phyloP scores from a whole-genome alignment of 1,140 invertebrate genomes.

The Hestina assimilis region DNA sequence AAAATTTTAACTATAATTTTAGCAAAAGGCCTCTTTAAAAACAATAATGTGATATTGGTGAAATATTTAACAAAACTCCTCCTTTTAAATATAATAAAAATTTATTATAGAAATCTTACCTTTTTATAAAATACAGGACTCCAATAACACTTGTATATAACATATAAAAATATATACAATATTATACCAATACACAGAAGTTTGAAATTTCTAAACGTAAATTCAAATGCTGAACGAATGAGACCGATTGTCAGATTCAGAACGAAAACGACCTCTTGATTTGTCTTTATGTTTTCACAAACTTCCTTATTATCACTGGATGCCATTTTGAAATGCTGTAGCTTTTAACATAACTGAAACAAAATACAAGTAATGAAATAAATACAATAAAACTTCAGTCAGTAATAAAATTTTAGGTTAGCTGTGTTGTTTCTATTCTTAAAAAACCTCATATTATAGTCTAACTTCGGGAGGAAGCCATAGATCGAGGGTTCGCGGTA shows the following conservation, averaged over 20 bases:
- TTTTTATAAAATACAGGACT: slow-evolving; percentile 45
- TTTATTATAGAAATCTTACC: too few relatives aligned
- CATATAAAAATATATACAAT: slow-evolving; percentile 31
- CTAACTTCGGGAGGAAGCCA: too few relatives aligned
- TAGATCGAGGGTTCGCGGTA: too few relatives aligned
- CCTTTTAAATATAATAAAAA: neutral
- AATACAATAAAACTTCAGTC: too few relatives aligned
- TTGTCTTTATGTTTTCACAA: neutral
- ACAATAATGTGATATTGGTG: too few relatives aligned
- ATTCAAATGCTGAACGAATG: neutral
- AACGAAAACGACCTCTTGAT: neutral
- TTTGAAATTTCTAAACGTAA: slow-evolving; percentile 28
- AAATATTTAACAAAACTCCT: neutral
- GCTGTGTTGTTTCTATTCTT: too few relatives aligned
- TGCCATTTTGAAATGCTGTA: neutral
- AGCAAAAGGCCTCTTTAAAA: too few relatives aligned
- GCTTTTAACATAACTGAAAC: too few relatives aligned
- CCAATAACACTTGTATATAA: slow-evolving; percentile 50
- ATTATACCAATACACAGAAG: slow-evolving; percentile 30
- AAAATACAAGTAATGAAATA: too few relatives aligned
- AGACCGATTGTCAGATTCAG: neutral
- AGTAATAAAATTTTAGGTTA: too few relatives aligned
- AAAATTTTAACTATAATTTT: too few relatives aligned
- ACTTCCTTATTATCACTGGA: neutral
- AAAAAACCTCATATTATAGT: too few relatives aligned